Evolutionary conservation across 2,113 vertebrate species (phyloP).

Genomic region (Chionis minor): DNA sequence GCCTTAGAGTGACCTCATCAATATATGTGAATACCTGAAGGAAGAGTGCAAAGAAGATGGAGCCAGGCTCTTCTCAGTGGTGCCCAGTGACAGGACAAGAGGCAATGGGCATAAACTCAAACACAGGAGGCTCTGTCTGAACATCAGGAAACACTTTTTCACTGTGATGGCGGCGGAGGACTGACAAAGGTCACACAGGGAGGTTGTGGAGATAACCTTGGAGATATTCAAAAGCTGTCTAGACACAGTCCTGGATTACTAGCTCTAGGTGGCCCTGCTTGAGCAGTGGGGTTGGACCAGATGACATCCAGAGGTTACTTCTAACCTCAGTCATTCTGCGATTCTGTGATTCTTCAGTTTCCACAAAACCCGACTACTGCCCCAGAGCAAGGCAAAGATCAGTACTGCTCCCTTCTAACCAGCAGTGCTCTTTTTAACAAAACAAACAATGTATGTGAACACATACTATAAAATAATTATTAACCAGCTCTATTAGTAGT

Average conservation of each 20-base stretch:
- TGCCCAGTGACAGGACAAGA: neutral
- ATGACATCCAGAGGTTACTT: neutral
- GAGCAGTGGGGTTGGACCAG: neutral
- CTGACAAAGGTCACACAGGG: neutral
- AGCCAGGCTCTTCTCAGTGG: neutral
- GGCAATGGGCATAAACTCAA: neutral
- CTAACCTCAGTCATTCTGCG: neutral
- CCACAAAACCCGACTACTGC: neutral
- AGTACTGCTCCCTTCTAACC: neutral
- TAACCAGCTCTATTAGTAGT: neutral
- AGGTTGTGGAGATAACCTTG: neutral
- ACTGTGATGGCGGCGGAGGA: neutral
- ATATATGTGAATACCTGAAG: neutral
- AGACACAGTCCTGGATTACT: neutral
- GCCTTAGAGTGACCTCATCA: neutral
- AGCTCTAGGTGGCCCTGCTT: neutral
- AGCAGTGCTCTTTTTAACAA: neutral
- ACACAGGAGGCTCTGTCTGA: neutral
- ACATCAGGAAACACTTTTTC: neutral
- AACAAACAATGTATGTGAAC: neutral
- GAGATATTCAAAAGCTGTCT: neutral
- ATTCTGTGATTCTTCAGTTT: neutral
- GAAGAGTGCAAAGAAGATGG: neutral
- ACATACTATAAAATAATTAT: neutral
- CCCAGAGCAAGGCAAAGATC: neutral